These are phyloP conservation scores for Cydia amplana DNA, from an alignment of 1,140 invertebrate species.

Conservation along the genomic window DNA sequence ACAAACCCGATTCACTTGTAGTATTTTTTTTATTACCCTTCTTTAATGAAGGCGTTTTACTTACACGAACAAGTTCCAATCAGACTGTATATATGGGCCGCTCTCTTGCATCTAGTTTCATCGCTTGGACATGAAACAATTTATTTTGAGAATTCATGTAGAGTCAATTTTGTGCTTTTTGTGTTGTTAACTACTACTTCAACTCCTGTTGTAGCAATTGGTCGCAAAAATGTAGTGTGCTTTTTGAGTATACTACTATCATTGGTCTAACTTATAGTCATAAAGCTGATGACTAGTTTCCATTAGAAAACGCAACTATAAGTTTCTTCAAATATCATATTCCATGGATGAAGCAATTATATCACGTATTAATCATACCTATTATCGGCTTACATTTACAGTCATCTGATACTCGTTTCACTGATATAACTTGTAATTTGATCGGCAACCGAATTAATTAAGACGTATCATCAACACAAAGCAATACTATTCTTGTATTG, in stretches of 20 bases:
- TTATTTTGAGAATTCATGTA: background rate
- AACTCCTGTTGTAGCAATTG: too few species aligned
- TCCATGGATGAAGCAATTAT: too few species aligned
- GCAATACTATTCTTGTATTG: background rate
- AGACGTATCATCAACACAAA: background rate
- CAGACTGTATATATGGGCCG: background rate
- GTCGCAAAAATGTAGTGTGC: too few species aligned
- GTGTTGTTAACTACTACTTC: too few species aligned
- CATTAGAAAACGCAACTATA: too few species aligned
- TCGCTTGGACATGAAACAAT: background rate
- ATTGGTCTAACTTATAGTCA: too few species aligned
- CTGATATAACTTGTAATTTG: background rate
- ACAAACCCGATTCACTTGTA: background rate
- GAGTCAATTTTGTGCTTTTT: too few species aligned
- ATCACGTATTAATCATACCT: background rate
- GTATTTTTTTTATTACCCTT: conserved; percentile 8
- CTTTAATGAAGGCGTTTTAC: background rate
- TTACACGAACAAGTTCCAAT: background rate
- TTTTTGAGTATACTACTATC: too few species aligned
- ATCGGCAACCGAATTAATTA: background rate
- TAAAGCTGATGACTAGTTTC: too few species aligned
- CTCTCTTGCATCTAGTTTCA: background rate
- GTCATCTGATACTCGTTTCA: background rate
- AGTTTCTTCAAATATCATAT: too few species aligned
- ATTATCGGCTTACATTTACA: background rate